Evolutionary conservation across 2,888 invertebrate genomes (phyloP), one percentile per base, ranked within the genome.

Genomic region (Platerodrilus igneus): DNA sequence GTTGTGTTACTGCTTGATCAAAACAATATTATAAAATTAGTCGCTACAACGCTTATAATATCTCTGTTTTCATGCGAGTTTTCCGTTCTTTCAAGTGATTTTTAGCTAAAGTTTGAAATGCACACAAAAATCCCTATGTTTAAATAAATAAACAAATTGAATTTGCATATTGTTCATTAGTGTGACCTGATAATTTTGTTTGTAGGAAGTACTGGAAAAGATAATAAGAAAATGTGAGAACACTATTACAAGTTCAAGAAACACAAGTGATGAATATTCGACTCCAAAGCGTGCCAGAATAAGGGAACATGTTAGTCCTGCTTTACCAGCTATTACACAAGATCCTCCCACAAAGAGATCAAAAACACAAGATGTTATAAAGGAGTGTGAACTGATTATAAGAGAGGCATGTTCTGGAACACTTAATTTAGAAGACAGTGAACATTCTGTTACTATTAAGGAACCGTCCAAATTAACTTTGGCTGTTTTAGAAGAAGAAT

Each of bases 331-430:
- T 9, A 17, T n/a, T 15, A 8, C 16, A n/a, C 4, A 8, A 13
- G 14, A 48, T 48, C 31, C 29, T 23, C n/a, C 38, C 20, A 7
- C 34, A 6, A 36, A 36, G n/a, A 35, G 41, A 10, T 36, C 38
- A n/a, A 47, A 51, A 25, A 39, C 45, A 5, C 42, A 53, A 16
- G 42, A 43, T 5, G 28, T 37, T 4, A 43, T 52, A 11, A 28
- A 41, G 10, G 47, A 45, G 26, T 51, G 51, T 20, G 29, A 50
- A 28, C 22, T 33, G 18, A 36, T 47, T 8, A 45, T 50, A 21
- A 31, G 34, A 19, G 40, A 43, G 20, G 45, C 48, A 11, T 36
- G 40, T 16, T 42, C 45, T 9, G 26, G 25, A 14, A 26, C 45
- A 21, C 15, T 39, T 1, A 22, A 19, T 5, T 20, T 30, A 13